phyloP scores from a whole-genome alignment of 2,113 vertebrate genomes.

The Balaeniceps rex region DNA sequence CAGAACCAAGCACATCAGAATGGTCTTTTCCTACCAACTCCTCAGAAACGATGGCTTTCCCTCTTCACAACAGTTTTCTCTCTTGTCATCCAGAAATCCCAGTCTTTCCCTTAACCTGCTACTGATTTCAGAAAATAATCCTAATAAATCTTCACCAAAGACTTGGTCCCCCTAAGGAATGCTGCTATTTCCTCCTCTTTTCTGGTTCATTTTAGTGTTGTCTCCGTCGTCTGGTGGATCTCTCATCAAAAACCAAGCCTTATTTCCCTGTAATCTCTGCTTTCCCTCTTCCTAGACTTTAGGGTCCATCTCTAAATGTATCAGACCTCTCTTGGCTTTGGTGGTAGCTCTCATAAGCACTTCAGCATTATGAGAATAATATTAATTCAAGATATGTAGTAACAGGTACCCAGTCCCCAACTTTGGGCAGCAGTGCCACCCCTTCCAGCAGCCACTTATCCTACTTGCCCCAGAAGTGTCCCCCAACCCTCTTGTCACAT shows the following conservation, averaged over 20 bases:
- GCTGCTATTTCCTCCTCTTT: not conserved
- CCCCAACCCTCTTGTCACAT: accelerated
- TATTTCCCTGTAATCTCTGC: not conserved
- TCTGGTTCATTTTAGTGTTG: not conserved
- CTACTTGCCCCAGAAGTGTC: not conserved
- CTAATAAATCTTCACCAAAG: not conserved
- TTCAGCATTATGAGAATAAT: not conserved
- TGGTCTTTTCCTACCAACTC: not conserved
- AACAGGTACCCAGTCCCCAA: not conserved
- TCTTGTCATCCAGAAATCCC: not conserved
- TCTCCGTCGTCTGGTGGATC: not conserved
- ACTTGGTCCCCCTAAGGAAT: not conserved
- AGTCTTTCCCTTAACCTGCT: not conserved
- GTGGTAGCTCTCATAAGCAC: not conserved
- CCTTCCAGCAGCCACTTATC: not conserved
- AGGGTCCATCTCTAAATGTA: not conserved
- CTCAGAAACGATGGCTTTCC: not conserved
- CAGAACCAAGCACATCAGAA: not conserved
- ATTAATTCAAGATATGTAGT: not conserved
- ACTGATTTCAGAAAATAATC: not conserved
- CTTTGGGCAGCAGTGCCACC: accelerated
- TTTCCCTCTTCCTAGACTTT: not conserved
- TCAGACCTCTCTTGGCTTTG: not conserved
- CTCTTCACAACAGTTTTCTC: not conserved
- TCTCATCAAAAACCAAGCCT: not conserved